These are phyloP conservation scores for Drosophila lini DNA, from an alignment of 1,140 invertebrate genomes.

Conservation along the genomic window DNA sequence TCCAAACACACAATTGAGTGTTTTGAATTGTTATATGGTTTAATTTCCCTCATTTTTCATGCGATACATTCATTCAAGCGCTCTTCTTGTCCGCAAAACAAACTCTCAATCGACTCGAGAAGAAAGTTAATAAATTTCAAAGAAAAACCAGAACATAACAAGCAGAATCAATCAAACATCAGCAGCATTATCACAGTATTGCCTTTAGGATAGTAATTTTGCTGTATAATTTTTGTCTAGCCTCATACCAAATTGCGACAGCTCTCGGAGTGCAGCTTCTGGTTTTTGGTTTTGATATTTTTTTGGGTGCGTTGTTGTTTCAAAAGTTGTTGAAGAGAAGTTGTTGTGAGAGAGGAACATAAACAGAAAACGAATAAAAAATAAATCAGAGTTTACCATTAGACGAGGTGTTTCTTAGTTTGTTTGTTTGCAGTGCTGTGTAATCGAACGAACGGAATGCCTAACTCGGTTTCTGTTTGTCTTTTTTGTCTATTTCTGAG, in stretches of 20 bases:
- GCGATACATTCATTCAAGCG: conserved; percentile 20
- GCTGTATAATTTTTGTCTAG: conserved; percentile 40
- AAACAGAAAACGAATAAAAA: conserved; percentile 61
- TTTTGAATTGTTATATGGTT: conserved; percentile 1
- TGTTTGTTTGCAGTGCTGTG: conserved; percentile 33
- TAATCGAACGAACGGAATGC: conserved; percentile 28
- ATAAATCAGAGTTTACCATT: conserved; percentile 57
- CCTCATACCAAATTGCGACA: conserved; percentile 85
- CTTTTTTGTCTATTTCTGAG: conserved; percentile 12
- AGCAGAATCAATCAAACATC: conserved; percentile 58
- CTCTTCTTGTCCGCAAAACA: background rate
- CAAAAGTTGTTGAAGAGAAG: conserved; percentile 37
- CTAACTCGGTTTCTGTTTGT: conserved; percentile 54
- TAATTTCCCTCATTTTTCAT: conserved; percentile 19
- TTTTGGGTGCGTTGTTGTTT: conserved; percentile 31
- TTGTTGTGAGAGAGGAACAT: conserved; percentile 38
- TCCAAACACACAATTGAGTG: conserved; percentile 12
- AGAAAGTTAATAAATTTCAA: conserved; percentile 23
- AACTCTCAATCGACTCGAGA: conserved; percentile 23
- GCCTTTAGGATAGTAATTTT: conserved; percentile 42
- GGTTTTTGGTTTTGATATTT: conserved; percentile 71
- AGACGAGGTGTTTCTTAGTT: conserved; percentile 31
- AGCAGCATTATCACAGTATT: conserved; percentile 63
- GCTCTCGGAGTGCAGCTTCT: conserved; percentile 84
- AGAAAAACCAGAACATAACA: conserved; percentile 34